phyloP scores from a whole-genome alignment of 2,113 vertebrate species.

The Tragelaphus scriptus region DNA sequence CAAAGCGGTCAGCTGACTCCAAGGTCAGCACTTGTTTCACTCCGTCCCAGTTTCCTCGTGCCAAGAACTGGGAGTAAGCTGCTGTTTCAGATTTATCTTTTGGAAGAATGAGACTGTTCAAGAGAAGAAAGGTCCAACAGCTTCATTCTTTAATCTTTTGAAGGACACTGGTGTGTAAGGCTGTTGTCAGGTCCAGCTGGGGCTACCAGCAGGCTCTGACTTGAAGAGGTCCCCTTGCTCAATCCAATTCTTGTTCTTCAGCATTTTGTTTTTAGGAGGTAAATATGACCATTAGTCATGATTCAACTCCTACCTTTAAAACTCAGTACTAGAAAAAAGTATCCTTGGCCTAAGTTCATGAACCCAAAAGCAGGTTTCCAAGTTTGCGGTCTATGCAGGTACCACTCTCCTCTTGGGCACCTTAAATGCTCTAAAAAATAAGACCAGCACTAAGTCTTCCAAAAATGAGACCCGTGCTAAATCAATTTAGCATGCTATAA shows the following conservation, averaged over 20 bases:
- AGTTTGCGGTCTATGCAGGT: not conserved
- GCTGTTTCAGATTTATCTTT: not conserved
- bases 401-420: not conserved
- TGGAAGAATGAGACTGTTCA: not conserved
- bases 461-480: not conserved
- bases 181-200: not conserved
- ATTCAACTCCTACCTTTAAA: not conserved
- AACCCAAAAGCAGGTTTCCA: not conserved
- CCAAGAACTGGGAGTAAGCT: not conserved
- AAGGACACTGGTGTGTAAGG: not conserved
- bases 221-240: slow-evolving; percentile 7
- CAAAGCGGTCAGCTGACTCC: not conserved
- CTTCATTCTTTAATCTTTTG: not conserved
- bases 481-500: not conserved
- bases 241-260: slow-evolving; percentile 20
- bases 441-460: not conserved
- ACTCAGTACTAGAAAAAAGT: not conserved
- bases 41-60: not conserved
- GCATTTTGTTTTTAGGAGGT: slow-evolving; percentile 15
- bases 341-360: not conserved
- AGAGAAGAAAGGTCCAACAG: not conserved
- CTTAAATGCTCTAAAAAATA: not conserved
- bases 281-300: not conserved
- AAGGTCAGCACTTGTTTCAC: not conserved
- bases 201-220: not conserved